Percentiles rank a stretch among this genome's conserved stretches.
Conservation (phyloP, 2,113 vertebrate genomes). For the Zosterops lateralis region DNA sequence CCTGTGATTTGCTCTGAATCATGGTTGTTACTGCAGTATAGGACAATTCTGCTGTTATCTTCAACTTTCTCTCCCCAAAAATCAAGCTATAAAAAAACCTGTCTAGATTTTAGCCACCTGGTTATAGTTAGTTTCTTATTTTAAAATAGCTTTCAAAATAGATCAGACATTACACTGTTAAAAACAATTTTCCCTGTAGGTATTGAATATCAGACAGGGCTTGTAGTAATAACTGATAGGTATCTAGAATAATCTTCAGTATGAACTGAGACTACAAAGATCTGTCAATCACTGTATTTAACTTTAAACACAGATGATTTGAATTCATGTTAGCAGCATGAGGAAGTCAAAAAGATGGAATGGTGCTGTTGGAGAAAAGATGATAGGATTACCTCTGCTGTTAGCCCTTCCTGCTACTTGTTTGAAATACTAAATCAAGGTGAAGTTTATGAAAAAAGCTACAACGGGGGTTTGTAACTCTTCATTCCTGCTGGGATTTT, state of each 20-base stretch:
- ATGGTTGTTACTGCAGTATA: neutral
- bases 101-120: slow-evolving; percentile 75
- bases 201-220: slow-evolving; percentile 79
- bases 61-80: neutral
- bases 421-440: slow-evolving; percentile 78
- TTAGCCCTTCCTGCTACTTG: slow-evolving; percentile 71
- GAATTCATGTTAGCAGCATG: slow-evolving; percentile 82
- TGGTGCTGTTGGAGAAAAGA: slow-evolving; percentile 71
- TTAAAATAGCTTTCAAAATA: slow-evolving; percentile 79
- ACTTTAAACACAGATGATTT: slow-evolving; percentile 81
- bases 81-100: slow-evolving; percentile 20
- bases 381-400: slow-evolving; percentile 84
- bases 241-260: slow-evolving; percentile 81
- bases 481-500: slow-evolving; percentile 82
- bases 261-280: slow-evolving; percentile 73
- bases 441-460: slow-evolving; percentile 86
- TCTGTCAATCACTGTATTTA: slow-evolving; percentile 79
- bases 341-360: slow-evolving; percentile 82
- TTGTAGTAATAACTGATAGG: slow-evolving; percentile 84
- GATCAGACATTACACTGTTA: slow-evolving; percentile 79
- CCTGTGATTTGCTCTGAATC: neutral
- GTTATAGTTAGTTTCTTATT: slow-evolving; percentile 80
- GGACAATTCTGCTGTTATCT: slow-evolving; percentile 24
- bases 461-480: slow-evolving; percentile 76
- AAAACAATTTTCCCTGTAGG: slow-evolving; percentile 80